Percentiles rank a stretch among this genome's conserved stretches.
phyloP scores from a whole-genome alignment of 2,888 invertebrate genomes.

The Chirona hameri region DNA sequence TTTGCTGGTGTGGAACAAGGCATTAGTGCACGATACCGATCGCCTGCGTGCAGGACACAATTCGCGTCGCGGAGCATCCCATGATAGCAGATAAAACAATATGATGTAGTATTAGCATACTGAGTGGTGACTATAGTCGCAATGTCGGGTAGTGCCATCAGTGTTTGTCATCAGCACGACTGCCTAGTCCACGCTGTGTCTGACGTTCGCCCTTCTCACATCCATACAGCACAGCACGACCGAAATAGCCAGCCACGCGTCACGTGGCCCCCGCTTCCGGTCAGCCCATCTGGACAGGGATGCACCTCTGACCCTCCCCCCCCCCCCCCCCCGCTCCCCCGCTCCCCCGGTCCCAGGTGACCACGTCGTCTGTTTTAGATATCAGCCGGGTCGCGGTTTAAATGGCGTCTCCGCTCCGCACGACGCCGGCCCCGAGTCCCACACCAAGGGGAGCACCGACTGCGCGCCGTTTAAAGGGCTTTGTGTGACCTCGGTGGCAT shows the following conservation, averaged over 20 bases:
- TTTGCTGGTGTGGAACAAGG: no score
- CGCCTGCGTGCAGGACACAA: no score
- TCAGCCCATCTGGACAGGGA: neutral
- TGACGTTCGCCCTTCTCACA: no score
- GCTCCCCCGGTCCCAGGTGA: neutral
- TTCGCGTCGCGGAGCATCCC: no score
- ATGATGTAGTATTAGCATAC: no score
- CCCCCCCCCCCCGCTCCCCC: neutral
- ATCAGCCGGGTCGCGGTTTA: neutral
- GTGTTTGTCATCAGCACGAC: no score
- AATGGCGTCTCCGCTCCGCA: neutral
- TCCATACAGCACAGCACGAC: neutral
- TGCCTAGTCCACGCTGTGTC: no score
- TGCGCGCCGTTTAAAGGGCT: neutral
- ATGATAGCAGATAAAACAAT: no score
- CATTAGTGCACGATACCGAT: no score
- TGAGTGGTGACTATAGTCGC: no score
- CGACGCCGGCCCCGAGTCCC: neutral
- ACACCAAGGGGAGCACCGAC: no score
- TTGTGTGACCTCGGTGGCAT: neutral
- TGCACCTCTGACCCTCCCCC: neutral
- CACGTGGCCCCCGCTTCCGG: neutral
- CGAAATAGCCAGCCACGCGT: neutral
- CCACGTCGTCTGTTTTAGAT: neutral
- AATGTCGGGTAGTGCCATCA: no score